phyloP scores from a whole-genome alignment of 2,113 vertebrate genomes.

The Aix galericulata region DNA sequence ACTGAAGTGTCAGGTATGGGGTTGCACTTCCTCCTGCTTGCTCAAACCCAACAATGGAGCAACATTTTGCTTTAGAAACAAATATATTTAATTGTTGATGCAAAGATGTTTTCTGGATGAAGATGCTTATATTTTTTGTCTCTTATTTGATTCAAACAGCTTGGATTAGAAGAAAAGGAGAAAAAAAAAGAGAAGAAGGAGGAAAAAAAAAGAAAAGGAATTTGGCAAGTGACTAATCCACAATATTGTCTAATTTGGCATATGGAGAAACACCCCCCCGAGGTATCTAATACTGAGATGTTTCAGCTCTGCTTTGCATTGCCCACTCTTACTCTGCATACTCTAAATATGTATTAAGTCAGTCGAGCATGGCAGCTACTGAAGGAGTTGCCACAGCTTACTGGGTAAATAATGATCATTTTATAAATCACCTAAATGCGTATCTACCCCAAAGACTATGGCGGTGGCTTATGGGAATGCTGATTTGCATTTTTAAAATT shows the following conservation, averaged over 20 bases:
- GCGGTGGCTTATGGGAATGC: conserved; percentile 27
- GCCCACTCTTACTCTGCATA: conserved; percentile 69
- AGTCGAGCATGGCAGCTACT: conserved; percentile 64
- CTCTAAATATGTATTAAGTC: conserved; percentile 74
- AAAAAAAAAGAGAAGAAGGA: neutral
- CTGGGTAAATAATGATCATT: conserved; percentile 68
- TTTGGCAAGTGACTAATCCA: conserved; percentile 70
- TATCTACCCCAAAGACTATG: conserved; percentile 62
- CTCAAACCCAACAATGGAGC: neutral
- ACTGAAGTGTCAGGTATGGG: neutral
- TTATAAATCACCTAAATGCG: conserved; percentile 63
- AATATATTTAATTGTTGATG: neutral
- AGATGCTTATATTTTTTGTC: conserved; percentile 26
- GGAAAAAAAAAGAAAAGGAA: conserved; percentile 7
- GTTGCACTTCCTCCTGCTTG: neutral
- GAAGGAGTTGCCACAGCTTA: conserved; percentile 70
- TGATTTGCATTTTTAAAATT: conserved; percentile 68
- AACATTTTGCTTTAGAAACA: neutral
- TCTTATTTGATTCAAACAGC: conserved; percentile 26
- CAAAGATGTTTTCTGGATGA: conserved; percentile 22
- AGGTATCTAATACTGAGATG: conserved; percentile 62
- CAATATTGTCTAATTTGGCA: conserved; percentile 71
- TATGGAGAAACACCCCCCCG: conserved; percentile 40
- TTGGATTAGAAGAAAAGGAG: conserved; percentile 45
- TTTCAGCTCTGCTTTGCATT: conserved; percentile 63